Evolutionary conservation across 2,888 invertebrate species (phyloP).

Genomic region (Gortyna flavago): DNA sequence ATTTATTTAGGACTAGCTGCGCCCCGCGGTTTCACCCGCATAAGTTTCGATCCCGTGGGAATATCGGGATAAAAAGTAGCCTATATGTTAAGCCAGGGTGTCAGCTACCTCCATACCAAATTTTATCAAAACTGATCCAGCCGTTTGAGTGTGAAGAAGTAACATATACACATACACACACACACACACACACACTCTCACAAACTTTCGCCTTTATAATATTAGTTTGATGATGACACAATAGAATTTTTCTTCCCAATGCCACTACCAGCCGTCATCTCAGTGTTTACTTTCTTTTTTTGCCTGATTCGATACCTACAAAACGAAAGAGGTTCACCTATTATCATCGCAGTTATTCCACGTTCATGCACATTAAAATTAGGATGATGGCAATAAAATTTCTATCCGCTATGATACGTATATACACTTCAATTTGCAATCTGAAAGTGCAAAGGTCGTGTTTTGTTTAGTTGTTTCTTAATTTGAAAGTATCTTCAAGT

Average conservation of each 20-base stretch:
- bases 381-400: slow-evolving; percentile 45
- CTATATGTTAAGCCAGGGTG: too few relatives aligned
- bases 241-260: background rate
- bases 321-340: background rate
- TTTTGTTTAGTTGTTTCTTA: slow-evolving; percentile 28
- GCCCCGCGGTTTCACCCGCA: too few relatives aligned
- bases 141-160: too few relatives aligned
- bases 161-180: too few relatives aligned
- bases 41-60: too few relatives aligned
- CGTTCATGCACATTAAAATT: slow-evolving; percentile 30
- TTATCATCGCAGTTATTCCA: slow-evolving; percentile 19
- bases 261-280: background rate
- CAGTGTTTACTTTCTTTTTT: background rate
- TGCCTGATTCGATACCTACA: background rate
- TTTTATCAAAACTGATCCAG: too few relatives aligned
- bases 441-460: slow-evolving; percentile 35
- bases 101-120: too few relatives aligned
- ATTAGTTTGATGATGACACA: too few relatives aligned
- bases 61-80: too few relatives aligned
- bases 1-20: background rate
- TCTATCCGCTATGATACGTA: slow-evolving; percentile 38
- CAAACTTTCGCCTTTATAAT: too few relatives aligned
- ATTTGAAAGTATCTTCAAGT: slow-evolving; percentile 23
- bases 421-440: slow-evolving; percentile 29
- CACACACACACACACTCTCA: too few relatives aligned